A percentile compares a stretch with the other conserved stretches of the same genome.
Evolutionary conservation across 2,797 vertebrate species (phyloP).

Genomic region (Tapera naevia): DNA sequence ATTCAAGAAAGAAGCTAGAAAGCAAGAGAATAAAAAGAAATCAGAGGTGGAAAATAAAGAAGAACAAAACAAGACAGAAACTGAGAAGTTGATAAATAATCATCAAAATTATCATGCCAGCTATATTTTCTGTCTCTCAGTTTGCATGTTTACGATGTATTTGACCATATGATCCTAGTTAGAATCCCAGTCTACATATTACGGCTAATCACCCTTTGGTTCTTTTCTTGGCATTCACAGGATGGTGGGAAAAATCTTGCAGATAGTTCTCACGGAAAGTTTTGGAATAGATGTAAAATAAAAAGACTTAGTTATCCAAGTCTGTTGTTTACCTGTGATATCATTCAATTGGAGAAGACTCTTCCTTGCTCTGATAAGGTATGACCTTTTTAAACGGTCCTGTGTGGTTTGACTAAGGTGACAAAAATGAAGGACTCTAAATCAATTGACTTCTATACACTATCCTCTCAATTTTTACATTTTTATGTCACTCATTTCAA

Average conservation of each 20-base stretch:
- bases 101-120: not conserved
- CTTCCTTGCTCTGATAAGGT: not conserved
- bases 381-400: not conserved
- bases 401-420: not conserved
- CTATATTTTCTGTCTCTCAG: not conserved
- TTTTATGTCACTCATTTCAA: not conserved
- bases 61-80: not conserved
- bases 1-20: not conserved
- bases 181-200: not conserved
- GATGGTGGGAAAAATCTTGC: not conserved
- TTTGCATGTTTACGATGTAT: not conserved
- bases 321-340: not conserved
- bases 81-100: not conserved
- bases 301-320: not conserved
- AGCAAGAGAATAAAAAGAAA: not conserved
- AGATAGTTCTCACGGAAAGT: not conserved
- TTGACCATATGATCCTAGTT: not conserved
- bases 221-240: not conserved
- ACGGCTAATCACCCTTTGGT: no score
- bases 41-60: not conserved
- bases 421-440: not conserved
- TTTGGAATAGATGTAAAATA: not conserved
- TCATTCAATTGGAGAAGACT: not conserved
- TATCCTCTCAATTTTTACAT: not conserved
- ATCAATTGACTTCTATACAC: not conserved